Evolutionary conservation across 2,797 vertebrate species (phyloP), one percentile per base, ranked within the genome.

Genomic region (Clarias laeviceps): DNA sequence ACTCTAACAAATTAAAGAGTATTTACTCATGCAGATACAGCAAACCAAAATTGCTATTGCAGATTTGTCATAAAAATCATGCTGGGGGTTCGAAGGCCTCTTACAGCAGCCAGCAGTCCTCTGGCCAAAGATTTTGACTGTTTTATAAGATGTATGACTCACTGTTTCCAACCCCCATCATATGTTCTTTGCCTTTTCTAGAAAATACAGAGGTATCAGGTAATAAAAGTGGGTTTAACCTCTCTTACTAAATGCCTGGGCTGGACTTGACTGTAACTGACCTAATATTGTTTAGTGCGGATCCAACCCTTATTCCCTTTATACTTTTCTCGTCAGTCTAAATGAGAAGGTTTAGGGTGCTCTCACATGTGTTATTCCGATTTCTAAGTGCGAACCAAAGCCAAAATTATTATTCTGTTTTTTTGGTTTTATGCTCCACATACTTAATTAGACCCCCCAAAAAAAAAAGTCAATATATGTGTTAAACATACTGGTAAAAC

Each of bases 1-100:
- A 12, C 45, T 22, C 45, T 82, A 80, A 90, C 89, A 84, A 22
- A 62, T 79, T 15, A 20, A 50, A 20, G 40, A 80, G 4, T 65
- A 34, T 85, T 40, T 83, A 34, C 89, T 90, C 87, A 88, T 88
- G 92, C 94, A 91, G 92, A 91, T 87, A 54, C 90, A 93, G 91
- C 85, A 78, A 90, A 82, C 91, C 93, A 93, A 91, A 92, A 91
- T 90, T 92, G 89, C 88, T 88, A 93, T 94, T 93, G 92, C 93
- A 90, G 89, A 90, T 87, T 86, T 90, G 86, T 12, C 29, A 50
- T 89, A 70, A 83, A 34, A 85, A 27, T 85, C 77, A 81, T 70
- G 80, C 70, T 20, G 40, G 89, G 81, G 70, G 74, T 73, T 86
- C 68, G 11, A 15, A 27, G n/a, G 32, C 45, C 15, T 32, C 57